Percentiles rank a stretch among this genome's conserved stretches.
Conservation (phyloP, 1,140 invertebrate species). For the Cylas formicarius region DNA sequence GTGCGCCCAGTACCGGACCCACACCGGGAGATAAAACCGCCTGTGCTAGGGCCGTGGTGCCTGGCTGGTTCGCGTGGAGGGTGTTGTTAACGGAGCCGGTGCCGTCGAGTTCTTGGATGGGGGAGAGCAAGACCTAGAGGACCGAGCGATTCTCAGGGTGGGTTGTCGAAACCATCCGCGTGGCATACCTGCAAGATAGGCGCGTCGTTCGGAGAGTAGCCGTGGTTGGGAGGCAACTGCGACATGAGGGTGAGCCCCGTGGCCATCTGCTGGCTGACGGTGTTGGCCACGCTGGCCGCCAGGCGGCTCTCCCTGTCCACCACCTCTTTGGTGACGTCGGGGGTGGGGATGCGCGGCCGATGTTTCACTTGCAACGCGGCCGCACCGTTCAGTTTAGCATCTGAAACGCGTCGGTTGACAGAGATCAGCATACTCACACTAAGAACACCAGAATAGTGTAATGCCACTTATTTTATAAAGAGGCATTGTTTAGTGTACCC, state of each 20-base stretch:
- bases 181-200: slow-evolving; percentile 54
- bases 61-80: slow-evolving; percentile 57
- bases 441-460: no score
- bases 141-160: slow-evolving; percentile 52
- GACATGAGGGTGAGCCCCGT: slow-evolving; percentile 56
- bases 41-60: slow-evolving; percentile 62
- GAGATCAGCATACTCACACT: no score
- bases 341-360: slow-evolving; percentile 75
- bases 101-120: slow-evolving; percentile 68
- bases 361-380: slow-evolving; percentile 61
- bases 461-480: no score
- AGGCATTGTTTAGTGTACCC: no score
- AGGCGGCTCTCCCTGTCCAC: slow-evolving; percentile 61
- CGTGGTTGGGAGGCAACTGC: slow-evolving; percentile 49
- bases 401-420: no score
- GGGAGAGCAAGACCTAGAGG: slow-evolving; percentile 68
- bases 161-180: background rate
- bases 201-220: slow-evolving; percentile 45
- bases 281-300: slow-evolving; percentile 29
- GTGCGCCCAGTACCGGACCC: slow-evolving; percentile 50
- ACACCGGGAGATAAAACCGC: slow-evolving; percentile 60
- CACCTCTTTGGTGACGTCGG: slow-evolving; percentile 73
- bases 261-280: slow-evolving; percentile 25
- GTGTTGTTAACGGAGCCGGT: slow-evolving; percentile 58
- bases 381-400: slow-evolving; percentile 30